These are phyloP conservation scores for Habrosyne pyritoides DNA, from an alignment of 2,888 invertebrate genomes.

Conservation along the genomic window DNA sequence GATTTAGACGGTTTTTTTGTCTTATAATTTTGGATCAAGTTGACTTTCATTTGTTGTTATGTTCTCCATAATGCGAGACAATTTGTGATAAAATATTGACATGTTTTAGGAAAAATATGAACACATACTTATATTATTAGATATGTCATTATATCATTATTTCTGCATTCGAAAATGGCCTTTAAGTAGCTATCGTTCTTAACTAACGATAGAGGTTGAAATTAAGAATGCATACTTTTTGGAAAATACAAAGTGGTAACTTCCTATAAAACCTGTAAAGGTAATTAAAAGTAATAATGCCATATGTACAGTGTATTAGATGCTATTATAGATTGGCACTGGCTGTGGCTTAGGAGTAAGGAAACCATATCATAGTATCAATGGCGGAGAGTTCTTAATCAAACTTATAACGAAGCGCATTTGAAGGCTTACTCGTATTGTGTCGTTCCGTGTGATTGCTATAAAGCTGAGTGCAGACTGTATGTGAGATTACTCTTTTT, in stretches of 20 bases:
- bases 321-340: too few species aligned
- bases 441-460: slow-evolving; percentile 46
- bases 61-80: slow-evolving; percentile 29
- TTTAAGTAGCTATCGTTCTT: too few species aligned
- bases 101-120: slow-evolving; percentile 18
- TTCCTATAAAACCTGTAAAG: too few species aligned
- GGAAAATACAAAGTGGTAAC: neutral
- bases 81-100: slow-evolving; percentile 10
- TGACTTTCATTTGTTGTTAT: slow-evolving; percentile 20
- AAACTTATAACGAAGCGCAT: slow-evolving; percentile 35
- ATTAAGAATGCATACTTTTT: too few species aligned
- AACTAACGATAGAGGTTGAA: too few species aligned
- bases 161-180: too few species aligned
- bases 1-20: slow-evolving; percentile 34
- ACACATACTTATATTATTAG: too few species aligned
- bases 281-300: too few species aligned
- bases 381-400: slow-evolving; percentile 35
- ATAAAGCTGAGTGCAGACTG: slow-evolving; percentile 18
- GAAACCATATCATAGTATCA: slow-evolving; percentile 24
- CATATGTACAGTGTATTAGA: too few species aligned
- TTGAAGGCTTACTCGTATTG: slow-evolving; percentile 36
- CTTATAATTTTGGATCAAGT: slow-evolving; percentile 33
- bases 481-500: too few species aligned
- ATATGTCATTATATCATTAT: slow-evolving; percentile 13
- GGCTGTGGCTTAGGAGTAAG: slow-evolving; percentile 12